Percentiles rank a stretch among this genome's conserved stretches.
Evolutionary conservation across 2,888 invertebrate species (phyloP).

Genomic region (Tribolium freemani): DNA sequence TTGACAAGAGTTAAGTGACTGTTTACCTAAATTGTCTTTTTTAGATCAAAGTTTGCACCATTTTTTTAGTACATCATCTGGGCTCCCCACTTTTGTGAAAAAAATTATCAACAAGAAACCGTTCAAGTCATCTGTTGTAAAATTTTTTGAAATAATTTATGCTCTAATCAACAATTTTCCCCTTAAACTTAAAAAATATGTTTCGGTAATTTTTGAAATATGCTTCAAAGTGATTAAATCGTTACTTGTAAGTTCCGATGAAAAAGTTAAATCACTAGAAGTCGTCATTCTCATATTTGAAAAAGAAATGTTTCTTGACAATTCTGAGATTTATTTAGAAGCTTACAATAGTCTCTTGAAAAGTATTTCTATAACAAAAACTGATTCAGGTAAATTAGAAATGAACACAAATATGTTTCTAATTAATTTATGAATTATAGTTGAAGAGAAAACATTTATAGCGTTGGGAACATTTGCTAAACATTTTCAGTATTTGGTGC

Average conservation of each 20-base stretch:
- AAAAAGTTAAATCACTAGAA: slow-evolving; percentile 58
- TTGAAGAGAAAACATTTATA: slow-evolving; percentile 55
- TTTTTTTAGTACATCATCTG: slow-evolving; percentile 57
- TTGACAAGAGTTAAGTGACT: too few species aligned
- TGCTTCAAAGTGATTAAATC: slow-evolving; percentile 55
- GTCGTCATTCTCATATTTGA: slow-evolving; percentile 56
- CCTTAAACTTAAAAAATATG: slow-evolving; percentile 55
- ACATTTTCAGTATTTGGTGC: slow-evolving; percentile 55
- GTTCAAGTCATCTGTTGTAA: slow-evolving; percentile 53
- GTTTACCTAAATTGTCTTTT: slow-evolving; percentile 42
- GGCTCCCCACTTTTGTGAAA: slow-evolving; percentile 56
- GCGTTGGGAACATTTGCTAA: slow-evolving; percentile 58
- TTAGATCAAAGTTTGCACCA: slow-evolving; percentile 59
- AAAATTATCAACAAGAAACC: slow-evolving; percentile 47
- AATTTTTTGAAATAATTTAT: slow-evolving; percentile 59
- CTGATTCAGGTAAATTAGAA: slow-evolving; percentile 52
- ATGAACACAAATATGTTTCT: not conserved
- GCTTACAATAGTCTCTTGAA: slow-evolving; percentile 47
- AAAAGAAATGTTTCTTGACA: slow-evolving; percentile 38
- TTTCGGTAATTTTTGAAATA: slow-evolving; percentile 55
- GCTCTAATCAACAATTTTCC: slow-evolving; percentile 60
- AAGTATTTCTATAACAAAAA: slow-evolving; percentile 46
- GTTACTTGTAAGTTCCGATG: slow-evolving; percentile 47
- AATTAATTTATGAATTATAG: slow-evolving; percentile 49
- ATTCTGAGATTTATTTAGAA: slow-evolving; percentile 43